These are phyloP conservation scores for Penaeus chinensis DNA, from an alignment of 1,140 invertebrate genomes.

Conservation along the genomic window DNA sequence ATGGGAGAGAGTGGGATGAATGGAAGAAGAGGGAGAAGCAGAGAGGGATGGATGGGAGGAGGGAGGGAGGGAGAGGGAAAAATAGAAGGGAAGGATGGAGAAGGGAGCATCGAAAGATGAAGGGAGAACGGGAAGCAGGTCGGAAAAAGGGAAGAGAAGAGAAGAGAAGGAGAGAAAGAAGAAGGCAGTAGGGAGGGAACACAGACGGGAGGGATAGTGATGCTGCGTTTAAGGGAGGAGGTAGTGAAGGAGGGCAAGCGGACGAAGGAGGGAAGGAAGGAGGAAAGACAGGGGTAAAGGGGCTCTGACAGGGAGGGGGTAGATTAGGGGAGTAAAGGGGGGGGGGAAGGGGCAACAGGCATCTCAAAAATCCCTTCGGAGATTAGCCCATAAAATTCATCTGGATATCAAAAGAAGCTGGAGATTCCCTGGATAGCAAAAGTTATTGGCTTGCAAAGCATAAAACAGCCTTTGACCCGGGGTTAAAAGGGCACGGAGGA, in stretches of 20 bases:
- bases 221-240: neutral
- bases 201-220: too few species aligned
- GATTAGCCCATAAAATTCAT: constrained; percentile 22
- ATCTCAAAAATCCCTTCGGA: constrained; percentile 22
- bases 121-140: too few species aligned
- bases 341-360: neutral
- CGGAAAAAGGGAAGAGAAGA: too few species aligned
- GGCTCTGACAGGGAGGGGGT: neutral
- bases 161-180: too few species aligned
- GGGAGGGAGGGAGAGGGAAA: too few species aligned
- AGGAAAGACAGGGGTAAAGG: neutral
- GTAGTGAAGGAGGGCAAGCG: neutral
- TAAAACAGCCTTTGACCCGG: constrained; percentile 10
- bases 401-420: constrained; percentile 12
- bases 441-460: constrained; percentile 28
- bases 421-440: constrained; percentile 23
- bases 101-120: too few species aligned
- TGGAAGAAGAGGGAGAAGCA: too few species aligned
- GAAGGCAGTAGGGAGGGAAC: too few species aligned
- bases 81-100: too few species aligned
- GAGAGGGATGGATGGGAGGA: too few species aligned
- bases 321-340: neutral
- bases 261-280: too few species aligned
- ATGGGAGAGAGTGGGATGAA: too few species aligned
- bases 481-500: neutral